Conservation (phyloP, 2,888 invertebrate genomes). For the Troglohyphantes excavatus region DNA sequence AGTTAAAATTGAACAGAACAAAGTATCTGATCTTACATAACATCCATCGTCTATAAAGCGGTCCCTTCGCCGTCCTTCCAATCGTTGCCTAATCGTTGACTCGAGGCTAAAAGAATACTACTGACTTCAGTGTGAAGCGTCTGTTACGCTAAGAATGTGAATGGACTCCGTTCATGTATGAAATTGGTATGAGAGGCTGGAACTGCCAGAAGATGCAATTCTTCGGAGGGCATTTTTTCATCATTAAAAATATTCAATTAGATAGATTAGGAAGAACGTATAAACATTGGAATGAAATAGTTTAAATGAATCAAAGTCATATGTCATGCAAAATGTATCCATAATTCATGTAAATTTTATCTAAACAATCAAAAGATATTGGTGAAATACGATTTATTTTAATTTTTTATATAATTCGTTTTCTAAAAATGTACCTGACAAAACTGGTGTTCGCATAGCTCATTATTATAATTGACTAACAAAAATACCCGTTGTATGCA, state of each 20-base stretch:
- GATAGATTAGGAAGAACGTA: neutral
- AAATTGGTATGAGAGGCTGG: neutral
- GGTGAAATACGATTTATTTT: too few species aligned
- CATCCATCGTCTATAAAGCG: neutral
- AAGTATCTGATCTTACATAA: too few species aligned
- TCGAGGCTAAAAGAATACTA: neutral
- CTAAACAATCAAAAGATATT: too few species aligned
- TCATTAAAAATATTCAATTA: neutral
- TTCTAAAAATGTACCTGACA: too few species aligned
- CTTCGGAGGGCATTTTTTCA: neutral
- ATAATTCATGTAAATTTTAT: too few species aligned
- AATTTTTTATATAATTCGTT: too few species aligned
- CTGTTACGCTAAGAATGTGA: neutral
- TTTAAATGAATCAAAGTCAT: too few species aligned
- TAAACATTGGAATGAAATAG: neutral
- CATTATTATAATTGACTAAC: too few species aligned
- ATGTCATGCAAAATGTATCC: too few species aligned
- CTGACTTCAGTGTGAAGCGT: neutral
- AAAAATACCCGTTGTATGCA: too few species aligned
- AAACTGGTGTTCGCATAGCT: too few species aligned
- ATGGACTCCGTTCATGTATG: constrained; percentile 16
- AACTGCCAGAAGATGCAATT: neutral
- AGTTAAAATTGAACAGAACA: too few species aligned
- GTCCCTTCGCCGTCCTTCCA: neutral
- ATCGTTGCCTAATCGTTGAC: neutral